phyloP scores from a whole-genome alignment of 1,140 invertebrate genomes.

The Linepithema humile region DNA sequence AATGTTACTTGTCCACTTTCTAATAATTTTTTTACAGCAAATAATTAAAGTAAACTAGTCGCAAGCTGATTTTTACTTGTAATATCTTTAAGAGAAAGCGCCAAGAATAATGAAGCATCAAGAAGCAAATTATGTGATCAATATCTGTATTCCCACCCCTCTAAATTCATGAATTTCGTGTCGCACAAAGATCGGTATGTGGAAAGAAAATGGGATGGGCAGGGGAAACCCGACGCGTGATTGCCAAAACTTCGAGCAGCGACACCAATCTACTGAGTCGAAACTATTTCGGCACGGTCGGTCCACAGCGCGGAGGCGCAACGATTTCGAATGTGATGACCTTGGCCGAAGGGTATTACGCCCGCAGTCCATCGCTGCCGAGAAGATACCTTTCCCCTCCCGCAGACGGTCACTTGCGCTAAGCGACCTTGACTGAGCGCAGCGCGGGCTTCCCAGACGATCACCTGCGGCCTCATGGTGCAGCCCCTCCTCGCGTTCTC shows the following conservation, averaged over 20 bases:
- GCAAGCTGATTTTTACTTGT: not conserved
- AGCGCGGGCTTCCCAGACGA: conserved; percentile 55
- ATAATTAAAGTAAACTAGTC: not conserved
- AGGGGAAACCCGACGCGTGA: too few species aligned
- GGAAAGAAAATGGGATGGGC: too few species aligned
- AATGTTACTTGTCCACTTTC: not conserved
- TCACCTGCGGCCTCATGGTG: conserved; percentile 53
- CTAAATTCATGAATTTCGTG: too few species aligned
- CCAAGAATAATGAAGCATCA: not conserved
- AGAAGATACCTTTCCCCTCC: conserved; percentile 3
- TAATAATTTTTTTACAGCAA: not conserved
- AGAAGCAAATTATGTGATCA: not conserved
- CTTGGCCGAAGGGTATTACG: conserved; percentile 58
- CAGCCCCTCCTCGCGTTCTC: conserved; percentile 49
- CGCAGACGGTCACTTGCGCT: not conserved
- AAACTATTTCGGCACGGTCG: not conserved
- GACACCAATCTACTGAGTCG: too few species aligned
- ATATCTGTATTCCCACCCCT: too few species aligned
- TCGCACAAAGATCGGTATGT: not conserved
- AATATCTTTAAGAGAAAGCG: not conserved
- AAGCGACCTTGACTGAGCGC: conserved; percentile 64
- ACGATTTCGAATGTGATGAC: conserved; percentile 20
- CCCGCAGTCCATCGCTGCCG: not conserved
- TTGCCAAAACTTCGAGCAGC: too few species aligned
- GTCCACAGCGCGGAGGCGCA: not conserved